phyloP scores from a whole-genome alignment of 2,797 vertebrate species.

The Balearica regulorum region DNA sequence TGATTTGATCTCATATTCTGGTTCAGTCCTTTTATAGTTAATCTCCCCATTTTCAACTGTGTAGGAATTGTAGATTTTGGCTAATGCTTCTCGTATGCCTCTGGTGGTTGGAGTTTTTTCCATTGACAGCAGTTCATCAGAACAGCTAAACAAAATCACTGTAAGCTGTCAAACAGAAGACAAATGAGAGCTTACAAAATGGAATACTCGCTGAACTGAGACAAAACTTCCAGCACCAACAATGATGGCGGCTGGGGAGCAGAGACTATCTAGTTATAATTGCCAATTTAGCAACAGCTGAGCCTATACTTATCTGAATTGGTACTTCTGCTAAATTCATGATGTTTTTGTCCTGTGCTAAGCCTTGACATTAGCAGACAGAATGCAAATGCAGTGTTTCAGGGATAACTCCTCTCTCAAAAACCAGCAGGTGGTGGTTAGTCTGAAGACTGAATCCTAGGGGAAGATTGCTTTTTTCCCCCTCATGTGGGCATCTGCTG shows the following conservation, averaged over 20 bases:
- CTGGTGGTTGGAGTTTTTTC: constrained; percentile 41
- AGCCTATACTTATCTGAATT: constrained; percentile 55
- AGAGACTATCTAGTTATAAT: constrained; percentile 23
- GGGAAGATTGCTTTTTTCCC: background rate
- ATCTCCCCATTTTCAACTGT: constrained; percentile 24
- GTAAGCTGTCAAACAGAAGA: constrained; percentile 46
- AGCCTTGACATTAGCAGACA: constrained; percentile 9
- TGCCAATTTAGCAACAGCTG: constrained; percentile 54
- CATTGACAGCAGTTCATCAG: constrained; percentile 42
- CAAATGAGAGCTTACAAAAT: constrained; percentile 47
- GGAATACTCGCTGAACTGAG: constrained; percentile 18
- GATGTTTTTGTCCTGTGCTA: constrained; percentile 31
- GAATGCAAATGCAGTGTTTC: constrained; percentile 20
- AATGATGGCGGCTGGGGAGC: background rate
- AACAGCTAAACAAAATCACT: constrained; percentile 47
- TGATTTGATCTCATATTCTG: constrained; percentile 23
- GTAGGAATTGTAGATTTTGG: constrained; percentile 37
- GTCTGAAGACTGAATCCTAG: background rate
- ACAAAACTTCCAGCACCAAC: background rate
- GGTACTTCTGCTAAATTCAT: constrained; percentile 48
- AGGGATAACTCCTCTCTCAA: constrained; percentile 19
- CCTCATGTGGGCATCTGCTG: background rate
- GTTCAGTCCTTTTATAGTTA: constrained; percentile 19
- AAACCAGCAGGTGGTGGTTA: background rate
- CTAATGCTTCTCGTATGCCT: background rate